These are phyloP conservation scores for Gastracanthus pulcherrimus DNA, from an alignment of 2,888 invertebrate species.

Conservation along the genomic window DNA sequence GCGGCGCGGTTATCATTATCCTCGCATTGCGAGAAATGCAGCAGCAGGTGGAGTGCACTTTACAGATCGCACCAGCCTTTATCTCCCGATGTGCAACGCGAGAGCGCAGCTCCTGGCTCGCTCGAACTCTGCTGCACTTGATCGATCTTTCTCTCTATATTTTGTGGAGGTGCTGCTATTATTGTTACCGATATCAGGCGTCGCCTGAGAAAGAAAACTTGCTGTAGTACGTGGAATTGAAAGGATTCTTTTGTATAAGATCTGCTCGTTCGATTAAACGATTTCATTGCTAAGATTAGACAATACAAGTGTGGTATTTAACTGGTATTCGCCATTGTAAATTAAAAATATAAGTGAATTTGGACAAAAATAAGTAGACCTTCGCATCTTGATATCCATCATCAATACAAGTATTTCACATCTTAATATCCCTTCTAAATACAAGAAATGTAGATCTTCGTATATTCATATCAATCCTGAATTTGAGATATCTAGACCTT, in stretches of 20 bases:
- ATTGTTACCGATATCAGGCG: background rate
- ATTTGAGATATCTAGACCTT: no score
- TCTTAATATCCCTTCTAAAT: no score
- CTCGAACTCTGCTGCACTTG: no score
- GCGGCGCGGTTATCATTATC: background rate
- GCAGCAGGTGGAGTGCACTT: background rate
- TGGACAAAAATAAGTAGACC: background rate
- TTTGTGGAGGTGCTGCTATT: background rate
- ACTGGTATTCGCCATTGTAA: background rate
- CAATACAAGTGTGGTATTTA: no score
- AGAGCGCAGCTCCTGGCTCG: no score
- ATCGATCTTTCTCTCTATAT: no score
- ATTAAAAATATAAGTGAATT: background rate
- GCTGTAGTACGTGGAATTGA: background rate
- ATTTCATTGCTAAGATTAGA: no score
- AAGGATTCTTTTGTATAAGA: background rate
- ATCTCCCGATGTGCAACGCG: no score
- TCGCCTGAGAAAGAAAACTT: background rate
- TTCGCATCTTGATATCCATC: background rate
- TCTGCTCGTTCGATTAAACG: no score
- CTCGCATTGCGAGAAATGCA: background rate
- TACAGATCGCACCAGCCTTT: background rate
- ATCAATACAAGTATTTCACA: no score
- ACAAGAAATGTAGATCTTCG: no score
- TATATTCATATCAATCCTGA: no score